Evolutionary conservation across 2,797 vertebrate genomes (phyloP), one percentile per base, ranked within the genome.

Genomic region (Lepidocolaptes lacrymiger): DNA sequence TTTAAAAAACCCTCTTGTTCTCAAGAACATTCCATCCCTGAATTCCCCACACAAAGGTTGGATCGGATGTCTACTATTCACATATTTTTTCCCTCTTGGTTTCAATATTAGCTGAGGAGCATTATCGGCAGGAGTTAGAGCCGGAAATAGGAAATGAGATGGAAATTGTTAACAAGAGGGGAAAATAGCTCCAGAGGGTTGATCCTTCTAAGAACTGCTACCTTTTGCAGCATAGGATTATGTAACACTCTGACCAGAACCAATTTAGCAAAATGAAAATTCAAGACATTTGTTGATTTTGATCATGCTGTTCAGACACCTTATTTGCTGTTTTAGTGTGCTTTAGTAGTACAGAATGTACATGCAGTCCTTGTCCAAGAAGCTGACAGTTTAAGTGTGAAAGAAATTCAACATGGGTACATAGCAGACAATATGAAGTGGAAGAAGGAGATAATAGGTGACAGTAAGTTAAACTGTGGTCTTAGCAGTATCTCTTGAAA

Each of bases 21-120:
- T 95, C 93, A 88, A 88, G 95, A 96, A 94, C 95, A 96, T 96
- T 96, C 95, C 95, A 93, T 92, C 93, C 95, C 85, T 48, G 69
- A 88, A 83, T 78, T 96, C 72, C 93, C 52, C 71, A 66, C 78
- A 92, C 84, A 96, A 97, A 96, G 64, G 87, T 97, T 97, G 96
- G 96, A 95, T 97, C 92, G 92, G 95, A 97, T 96, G 95, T 96
- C 91, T 75, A 88, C 96, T 96, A 97, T 97, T 97, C 95, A 95
- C 59, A 58, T 94, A 94, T 96, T 94, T 95, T 95, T 89, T 74
- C 94, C 93, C 91, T 87, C 87, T 96, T 92, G 91, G 89, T 93
- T 96, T 97, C 96, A 89, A 7, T 95, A 96, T 97, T 91, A 94
- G 95, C 91, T 72, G 66, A 92, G 91, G 69, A 83, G 36, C 23